These are phyloP conservation scores for Eueremaeus valkanovi DNA, from an alignment of 2,888 invertebrate species.

Conservation along the genomic window DNA sequence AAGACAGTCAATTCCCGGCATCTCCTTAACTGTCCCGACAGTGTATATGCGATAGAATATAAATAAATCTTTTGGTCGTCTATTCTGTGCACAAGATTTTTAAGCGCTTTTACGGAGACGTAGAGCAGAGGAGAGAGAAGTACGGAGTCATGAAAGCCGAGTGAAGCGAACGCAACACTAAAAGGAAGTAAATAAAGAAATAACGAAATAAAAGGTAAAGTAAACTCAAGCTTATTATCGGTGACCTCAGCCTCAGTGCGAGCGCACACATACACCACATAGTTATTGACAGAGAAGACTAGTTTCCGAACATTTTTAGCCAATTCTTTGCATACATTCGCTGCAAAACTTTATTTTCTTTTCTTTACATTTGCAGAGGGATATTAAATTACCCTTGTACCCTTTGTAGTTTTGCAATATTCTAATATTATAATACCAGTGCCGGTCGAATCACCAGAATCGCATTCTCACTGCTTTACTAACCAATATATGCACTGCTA, in stretches of 20 bases:
- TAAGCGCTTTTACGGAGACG: not conserved
- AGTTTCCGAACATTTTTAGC: not conserved
- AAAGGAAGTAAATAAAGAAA: slow-evolving; percentile 15
- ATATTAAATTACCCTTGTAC: too few species aligned
- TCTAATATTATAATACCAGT: not conserved
- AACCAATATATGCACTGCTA: too few species aligned
- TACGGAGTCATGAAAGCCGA: not conserved
- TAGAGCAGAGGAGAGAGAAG: too few species aligned
- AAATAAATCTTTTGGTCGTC: not conserved
- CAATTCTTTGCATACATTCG: not conserved
- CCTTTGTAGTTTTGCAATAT: too few species aligned
- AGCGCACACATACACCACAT: too few species aligned
- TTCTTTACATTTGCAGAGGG: too few species aligned
- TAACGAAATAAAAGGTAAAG: slow-evolving; percentile 6
- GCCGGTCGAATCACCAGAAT: not conserved
- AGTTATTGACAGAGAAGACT: too few species aligned
- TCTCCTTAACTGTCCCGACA: not conserved
- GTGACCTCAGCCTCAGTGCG: not conserved
- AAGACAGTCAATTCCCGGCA: slow-evolving; percentile 14
- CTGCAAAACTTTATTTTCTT: not conserved
- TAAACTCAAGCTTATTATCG: slow-evolving; percentile 7
- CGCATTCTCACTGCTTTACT: not conserved
- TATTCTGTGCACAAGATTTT: not conserved
- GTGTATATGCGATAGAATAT: not conserved
- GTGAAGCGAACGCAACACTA: not conserved